Percentiles rank a stretch among this genome's conserved stretches.
phyloP scores from a whole-genome alignment of 2,888 invertebrate genomes.

The Lamellibrachia columna region DNA sequence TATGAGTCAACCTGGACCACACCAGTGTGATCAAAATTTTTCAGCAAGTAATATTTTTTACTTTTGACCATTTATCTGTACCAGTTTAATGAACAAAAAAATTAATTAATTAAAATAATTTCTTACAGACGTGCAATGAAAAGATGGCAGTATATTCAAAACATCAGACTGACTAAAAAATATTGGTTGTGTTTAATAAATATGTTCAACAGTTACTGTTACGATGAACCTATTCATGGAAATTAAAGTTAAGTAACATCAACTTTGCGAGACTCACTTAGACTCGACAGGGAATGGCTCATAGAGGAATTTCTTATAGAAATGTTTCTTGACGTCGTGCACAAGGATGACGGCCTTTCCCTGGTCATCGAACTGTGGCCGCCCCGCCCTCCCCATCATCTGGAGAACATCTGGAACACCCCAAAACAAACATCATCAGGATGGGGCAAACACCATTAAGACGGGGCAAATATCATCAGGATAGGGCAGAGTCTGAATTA shows the following conservation, averaged over 20 bases:
- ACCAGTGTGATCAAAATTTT: no score
- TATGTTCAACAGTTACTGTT: background rate
- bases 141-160: no score
- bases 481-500: background rate
- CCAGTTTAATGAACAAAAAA: no score
- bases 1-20: no score
- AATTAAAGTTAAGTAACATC: background rate
- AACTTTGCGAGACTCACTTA: conserved; percentile 55
- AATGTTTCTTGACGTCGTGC: conserved; percentile 97
- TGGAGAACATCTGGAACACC: conserved; percentile 84
- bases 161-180: background rate
- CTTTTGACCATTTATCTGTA: no score
- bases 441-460: background rate
- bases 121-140: no score
- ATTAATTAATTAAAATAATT: no score
- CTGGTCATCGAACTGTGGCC: conserved; percentile 95
- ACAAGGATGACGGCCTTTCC: conserved; percentile 77
- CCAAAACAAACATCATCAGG: background rate
- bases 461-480: background rate
- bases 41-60: no score
- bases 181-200: background rate
- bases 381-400: conserved; percentile 99
- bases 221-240: background rate
- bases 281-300: conserved; percentile 99
- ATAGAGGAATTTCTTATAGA: conserved; percentile 98